These are phyloP conservation scores for Conomelus anceps DNA, from an alignment of 2,888 invertebrate genomes.

Conservation along the genomic window DNA sequence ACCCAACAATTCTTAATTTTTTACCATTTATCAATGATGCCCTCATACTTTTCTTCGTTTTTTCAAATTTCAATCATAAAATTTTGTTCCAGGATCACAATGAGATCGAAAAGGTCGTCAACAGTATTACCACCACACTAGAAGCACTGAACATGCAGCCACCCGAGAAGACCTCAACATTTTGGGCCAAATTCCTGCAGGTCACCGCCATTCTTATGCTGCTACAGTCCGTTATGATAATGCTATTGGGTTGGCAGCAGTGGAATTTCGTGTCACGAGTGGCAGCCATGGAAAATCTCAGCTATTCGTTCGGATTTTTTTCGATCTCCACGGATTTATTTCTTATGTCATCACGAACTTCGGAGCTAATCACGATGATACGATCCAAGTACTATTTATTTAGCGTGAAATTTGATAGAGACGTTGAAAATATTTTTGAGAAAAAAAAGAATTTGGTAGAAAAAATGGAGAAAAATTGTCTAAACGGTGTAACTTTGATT, in stretches of 20 bases:
- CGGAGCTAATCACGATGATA: background rate
- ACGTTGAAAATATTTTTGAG: background rate
- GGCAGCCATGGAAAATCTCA: background rate
- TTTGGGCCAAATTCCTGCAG: background rate
- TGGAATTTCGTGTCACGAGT: background rate
- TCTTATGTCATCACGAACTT: background rate
- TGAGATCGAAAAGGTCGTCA: background rate
- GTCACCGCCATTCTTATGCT: background rate
- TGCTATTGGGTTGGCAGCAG: background rate
- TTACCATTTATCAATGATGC: no score
- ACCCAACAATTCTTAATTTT: no score
- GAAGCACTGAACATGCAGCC: background rate
- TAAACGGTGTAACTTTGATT: background rate
- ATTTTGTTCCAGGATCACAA: background rate
- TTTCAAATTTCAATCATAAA: background rate
- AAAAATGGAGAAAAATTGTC: background rate
- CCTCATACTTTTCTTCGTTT: no score
- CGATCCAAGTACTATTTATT: background rate
- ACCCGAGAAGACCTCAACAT: background rate
- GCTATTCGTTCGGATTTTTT: background rate
- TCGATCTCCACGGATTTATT: background rate
- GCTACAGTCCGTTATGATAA: background rate
- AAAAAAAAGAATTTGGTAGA: background rate
- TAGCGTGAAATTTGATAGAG: background rate
- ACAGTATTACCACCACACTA: background rate